Conservation (phyloP, 2,888 invertebrate genomes). For the Acheta domesticus region DNA sequence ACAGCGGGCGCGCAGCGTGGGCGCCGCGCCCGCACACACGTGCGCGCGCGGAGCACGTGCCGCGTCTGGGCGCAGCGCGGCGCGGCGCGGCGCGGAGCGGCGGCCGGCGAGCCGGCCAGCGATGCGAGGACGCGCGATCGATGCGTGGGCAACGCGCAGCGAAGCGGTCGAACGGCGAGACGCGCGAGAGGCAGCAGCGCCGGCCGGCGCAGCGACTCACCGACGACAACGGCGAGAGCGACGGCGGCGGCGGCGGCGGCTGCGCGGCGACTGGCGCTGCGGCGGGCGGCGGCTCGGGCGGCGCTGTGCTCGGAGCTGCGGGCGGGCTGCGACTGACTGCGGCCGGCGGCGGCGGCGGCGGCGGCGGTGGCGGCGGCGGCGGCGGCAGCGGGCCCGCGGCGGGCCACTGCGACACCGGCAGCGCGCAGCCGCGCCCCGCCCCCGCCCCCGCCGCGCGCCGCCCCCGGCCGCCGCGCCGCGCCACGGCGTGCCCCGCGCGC, state of each 20-base stretch:
- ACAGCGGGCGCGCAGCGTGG: background rate
- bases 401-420: constrained; percentile 18
- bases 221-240: background rate
- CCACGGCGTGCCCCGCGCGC: background rate
- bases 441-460: background rate
- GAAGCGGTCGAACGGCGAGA: background rate
- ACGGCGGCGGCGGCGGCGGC: background rate
- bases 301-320: constrained; percentile 9
- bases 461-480: background rate
- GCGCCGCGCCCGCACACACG: background rate
- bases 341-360: background rate
- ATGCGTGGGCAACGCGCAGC: background rate
- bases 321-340: constrained; percentile 18
- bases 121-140: background rate
- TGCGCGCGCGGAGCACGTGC: background rate
- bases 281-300: background rate
- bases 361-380: background rate
- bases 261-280: background rate
- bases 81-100: background rate
- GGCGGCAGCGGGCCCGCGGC: constrained; percentile 4
- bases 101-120: background rate
- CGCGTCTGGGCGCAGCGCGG: background rate
- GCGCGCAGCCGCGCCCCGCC: constrained; percentile 5
- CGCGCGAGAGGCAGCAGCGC: background rate
- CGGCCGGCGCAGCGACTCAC: background rate